Evolutionary conservation across 2,113 vertebrate species (phyloP), one percentile per base, ranked within the genome.

Genomic region (Pholis gunnellus): DNA sequence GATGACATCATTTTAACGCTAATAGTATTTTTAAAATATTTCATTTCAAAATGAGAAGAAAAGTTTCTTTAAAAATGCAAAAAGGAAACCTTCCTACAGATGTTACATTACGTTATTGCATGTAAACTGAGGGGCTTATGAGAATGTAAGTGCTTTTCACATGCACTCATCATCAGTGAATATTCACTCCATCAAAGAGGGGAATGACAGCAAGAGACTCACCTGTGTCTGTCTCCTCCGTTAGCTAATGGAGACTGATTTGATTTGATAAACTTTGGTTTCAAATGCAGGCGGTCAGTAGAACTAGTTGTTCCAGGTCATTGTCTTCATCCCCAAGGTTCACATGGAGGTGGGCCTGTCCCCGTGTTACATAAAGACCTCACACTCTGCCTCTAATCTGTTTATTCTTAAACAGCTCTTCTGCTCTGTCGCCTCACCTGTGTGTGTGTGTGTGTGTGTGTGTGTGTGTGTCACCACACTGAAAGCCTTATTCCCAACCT

Each of bases 351-450:
- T n/a, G 2, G 29, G 61, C 59, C 5, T 42, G 18, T 48, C 50
- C 2, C 54, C 20, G 59, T 10, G 42, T 68, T 64, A 29, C 56
- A 11, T 42, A 9, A 57, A 67, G 15, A 66, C 50, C 46, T 25
- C 60, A 60, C 2, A 48, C 15, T 38, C 9, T 40, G 46, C 68
- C 36, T 79, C 4, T 79, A 76, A 71, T 59, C 70, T 65, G 52
- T 81, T 81, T 87, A 75, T 50, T 67, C 31, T 59, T 38, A 60
- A 75, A 79, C 59, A 64, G n/a, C n/a, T 56, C 59, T 14, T 67
- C n/a, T 10, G 22, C 25, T 48, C 44, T 27, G n/a, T 31, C 44
- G 14, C n/a, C 65, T 63, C 18, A 17, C 50, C 0, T n/a, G 14
- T 48, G 56, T 67, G 36, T 38, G 9, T 72, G n/a, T 42, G 10